Base-by-base conservation (phyloP, 2,797 vertebrate species). In the Enteromius thamalakanensis region DNA sequence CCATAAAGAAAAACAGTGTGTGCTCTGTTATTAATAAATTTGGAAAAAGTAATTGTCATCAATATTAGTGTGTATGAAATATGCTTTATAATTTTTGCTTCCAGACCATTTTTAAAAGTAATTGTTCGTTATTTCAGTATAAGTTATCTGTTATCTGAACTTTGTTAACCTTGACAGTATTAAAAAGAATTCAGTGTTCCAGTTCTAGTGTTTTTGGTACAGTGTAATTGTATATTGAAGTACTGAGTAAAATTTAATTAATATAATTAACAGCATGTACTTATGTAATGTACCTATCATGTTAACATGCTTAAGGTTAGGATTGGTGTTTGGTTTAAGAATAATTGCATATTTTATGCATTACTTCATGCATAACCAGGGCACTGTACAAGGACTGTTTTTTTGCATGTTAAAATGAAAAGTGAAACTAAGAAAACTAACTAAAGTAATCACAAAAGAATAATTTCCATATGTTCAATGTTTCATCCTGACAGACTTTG, bases 401-500 rank as follows among this genome's bases (percentile, higher is more conserved):
- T 62, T 78, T 21, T 55, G 5, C 3, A 55, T 34, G n/a, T 45
- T 62, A 26, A 45, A 10, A 47, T 7, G 7, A 49, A 32, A 21
- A 8, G 8, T 2, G 11, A 47, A 74, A 32, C 32, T n/a, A 51
- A 23, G 12, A 32, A 37, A 53, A 29, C 23, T 29, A 29, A 29
- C 26, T 62, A 6, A 15, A 45, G 34, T 23, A 21, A 60, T 23
- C 21, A 76, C 8, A 21, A 69, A 58, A 19, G 0, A 60, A 60
- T 14, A 0, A 15, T 29, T 60, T 68, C 17, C 47, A 19, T n/a
- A 29, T 29, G 17, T 29, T 32, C 6, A 58, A 26, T 69, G 9
- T 80, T 64, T 80, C 14, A 80, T 29, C 2, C 40, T 60, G 37
- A 62, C 42, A 47, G 68, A 21, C 17, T 34, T 47, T 47, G 55